These are phyloP conservation scores for Epinephelus moara DNA, from an alignment of 2,113 vertebrate genomes.

Conservation along the genomic window DNA sequence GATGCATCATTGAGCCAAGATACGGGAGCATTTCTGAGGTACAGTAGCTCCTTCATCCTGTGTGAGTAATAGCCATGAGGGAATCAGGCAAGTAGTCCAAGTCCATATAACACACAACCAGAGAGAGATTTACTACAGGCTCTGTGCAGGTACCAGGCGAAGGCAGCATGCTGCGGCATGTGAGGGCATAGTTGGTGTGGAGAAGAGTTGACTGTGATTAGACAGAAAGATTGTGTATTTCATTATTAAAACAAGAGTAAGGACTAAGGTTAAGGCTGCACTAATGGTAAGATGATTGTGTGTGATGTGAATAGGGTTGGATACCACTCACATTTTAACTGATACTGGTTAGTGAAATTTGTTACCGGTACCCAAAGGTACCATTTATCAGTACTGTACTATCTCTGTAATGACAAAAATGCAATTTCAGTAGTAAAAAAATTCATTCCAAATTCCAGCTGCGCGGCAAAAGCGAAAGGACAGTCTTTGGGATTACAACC, in stretches of 20 bases:
- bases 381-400: too few relatives aligned
- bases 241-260: not conserved
- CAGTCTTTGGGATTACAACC: too few relatives aligned
- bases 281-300: too few relatives aligned
- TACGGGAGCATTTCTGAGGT: conserved; percentile 20
- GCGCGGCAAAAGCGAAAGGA: too few relatives aligned
- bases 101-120: conserved; percentile 48
- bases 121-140: conserved; percentile 41
- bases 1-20: conserved; percentile 28
- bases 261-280: too few relatives aligned
- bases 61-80: conserved; percentile 49
- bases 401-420: too few relatives aligned
- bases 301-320: too few relatives aligned
- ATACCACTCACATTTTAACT: too few relatives aligned
- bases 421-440: too few relatives aligned
- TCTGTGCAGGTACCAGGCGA: conserved; percentile 28
- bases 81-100: conserved; percentile 29
- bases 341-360: too few relatives aligned
- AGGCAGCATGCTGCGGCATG: conserved; percentile 20
- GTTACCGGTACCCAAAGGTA: too few relatives aligned
- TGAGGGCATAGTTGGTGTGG: not conserved
- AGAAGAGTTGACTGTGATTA: not conserved
- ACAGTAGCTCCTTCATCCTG: conserved; percentile 38
- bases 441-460: too few relatives aligned
- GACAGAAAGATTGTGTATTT: not conserved